phyloP scores from a whole-genome alignment of 2,797 vertebrate species.

The Australoheros facetus region DNA sequence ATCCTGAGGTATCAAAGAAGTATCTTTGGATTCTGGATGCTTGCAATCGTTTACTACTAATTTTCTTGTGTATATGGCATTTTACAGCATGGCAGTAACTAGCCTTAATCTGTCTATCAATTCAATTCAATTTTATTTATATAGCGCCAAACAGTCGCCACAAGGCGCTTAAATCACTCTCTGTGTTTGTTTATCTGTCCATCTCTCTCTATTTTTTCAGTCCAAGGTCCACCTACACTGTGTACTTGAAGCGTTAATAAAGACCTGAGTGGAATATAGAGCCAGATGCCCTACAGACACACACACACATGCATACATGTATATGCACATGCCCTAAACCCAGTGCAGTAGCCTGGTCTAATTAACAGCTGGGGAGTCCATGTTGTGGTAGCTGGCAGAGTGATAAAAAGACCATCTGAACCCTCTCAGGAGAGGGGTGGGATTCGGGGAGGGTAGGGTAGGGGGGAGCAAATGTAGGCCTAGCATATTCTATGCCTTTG shows the following conservation, averaged over 20 bases:
- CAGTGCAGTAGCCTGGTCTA: conserved; percentile 58
- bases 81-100: background rate
- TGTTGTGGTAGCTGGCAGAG: conserved; percentile 62
- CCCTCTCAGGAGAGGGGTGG: conserved; percentile 61
- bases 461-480: conserved; percentile 70
- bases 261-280: conserved; percentile 52
- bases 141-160: no score
- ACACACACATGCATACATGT: background rate
- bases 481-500: conserved; percentile 53
- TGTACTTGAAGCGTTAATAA: conserved; percentile 51
- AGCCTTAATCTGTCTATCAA: background rate
- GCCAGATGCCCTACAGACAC: conserved; percentile 15
- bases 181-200: background rate
- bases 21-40: background rate
- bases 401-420: conserved; percentile 80
- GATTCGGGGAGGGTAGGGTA: conserved; percentile 36
- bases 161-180: background rate
- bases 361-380: conserved; percentile 74
- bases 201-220: background rate
- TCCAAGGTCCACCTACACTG: conserved; percentile 40
- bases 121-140: no score
- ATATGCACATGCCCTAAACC: conserved; percentile 20
- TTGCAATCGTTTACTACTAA: background rate
- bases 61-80: background rate
- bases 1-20: background rate